Percentiles rank a stretch among this genome's conserved stretches.
phyloP scores from a whole-genome alignment of 2,888 invertebrate genomes.

The Lordiphosa andalusiaca region DNA sequence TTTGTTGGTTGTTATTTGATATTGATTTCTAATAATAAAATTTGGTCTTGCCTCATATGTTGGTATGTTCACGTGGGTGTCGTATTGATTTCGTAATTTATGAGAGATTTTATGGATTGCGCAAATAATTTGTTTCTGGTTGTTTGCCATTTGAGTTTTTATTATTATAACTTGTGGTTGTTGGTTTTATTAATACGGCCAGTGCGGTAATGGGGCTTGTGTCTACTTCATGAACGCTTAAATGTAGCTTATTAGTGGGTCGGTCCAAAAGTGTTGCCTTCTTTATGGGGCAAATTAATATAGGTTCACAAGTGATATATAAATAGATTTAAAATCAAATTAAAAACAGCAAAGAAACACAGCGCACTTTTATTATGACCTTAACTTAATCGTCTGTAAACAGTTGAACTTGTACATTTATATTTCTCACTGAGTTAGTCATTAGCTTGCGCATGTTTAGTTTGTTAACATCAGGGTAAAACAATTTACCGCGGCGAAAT shows the following conservation, averaged over 20 bases:
- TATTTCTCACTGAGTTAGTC: too few species aligned
- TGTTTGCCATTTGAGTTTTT: conserved; percentile 28
- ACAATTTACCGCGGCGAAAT: too few species aligned
- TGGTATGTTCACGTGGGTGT: conserved; percentile 23
- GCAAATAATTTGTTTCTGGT: conserved; percentile 43
- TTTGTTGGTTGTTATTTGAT: conserved; percentile 23
- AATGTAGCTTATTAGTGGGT: conserved; percentile 7
- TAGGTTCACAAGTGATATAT: not conserved
- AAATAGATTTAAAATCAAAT: too few species aligned
- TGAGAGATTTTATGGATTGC: conserved; percentile 54
- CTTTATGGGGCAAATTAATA: conserved; percentile 3
- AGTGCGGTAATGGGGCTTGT: not conserved
- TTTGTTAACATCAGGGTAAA: too few species aligned
- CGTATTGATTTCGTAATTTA: conserved; percentile 50
- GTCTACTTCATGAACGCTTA: conserved; percentile 11
- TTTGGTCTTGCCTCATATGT: conserved; percentile 14
- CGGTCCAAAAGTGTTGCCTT: conserved; percentile 25
- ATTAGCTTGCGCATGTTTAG: too few species aligned
- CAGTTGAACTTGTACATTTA: too few species aligned
- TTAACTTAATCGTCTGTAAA: too few species aligned
- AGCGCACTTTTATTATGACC: too few species aligned
- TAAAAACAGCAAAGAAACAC: too few species aligned
- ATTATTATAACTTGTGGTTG: conserved; percentile 30
- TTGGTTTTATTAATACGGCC: conserved; percentile 4
- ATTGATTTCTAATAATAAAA: conserved; percentile 62